Base-by-base conservation (phyloP, 2,888 invertebrate species). In the Drosophila acutilabella region DNA sequence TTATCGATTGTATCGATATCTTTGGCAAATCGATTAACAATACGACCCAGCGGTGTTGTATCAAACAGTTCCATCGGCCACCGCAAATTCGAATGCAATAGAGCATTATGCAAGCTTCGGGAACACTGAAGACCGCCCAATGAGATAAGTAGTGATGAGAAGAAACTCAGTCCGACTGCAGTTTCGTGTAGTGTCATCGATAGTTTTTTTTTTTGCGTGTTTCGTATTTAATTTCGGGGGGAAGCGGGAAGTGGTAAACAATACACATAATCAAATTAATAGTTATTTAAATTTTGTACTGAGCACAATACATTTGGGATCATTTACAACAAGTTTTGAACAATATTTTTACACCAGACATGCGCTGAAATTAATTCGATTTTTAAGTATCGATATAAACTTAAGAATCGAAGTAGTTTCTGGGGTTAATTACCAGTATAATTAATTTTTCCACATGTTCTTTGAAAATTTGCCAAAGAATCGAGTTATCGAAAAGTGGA, bases 1-100 rank as follows among this genome's bases (percentile, higher is more conserved):
- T 93, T 93, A 91, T 95, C 95, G 90, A 94, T 86, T 54, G 93
- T 92, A 90, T 95, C 94, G 80, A 95, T 92, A 90, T 95, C 95
- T 89, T 93, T 93, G 68, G 94, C 93, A 89, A 95, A 95, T 75
- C 95, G 93, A 92, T 95, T 95, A 48, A 97, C 93, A 86, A 97
- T 94, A 83, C 96, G 94, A 91, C 96, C 96, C 82, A 94, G 88
- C 47, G 96, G 96, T 61, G 96, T 96, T 77, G 95, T 95, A 92
- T 96, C 96, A 93, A 96, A 96, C 93, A 96, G 95, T 89, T 94
- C 94, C 93, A 96, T 94, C 56, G 96, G 96, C 86, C 95, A 94
- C 89, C 94, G 94, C 85, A 96, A 90, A 77, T 96, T 94, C 89
- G 94, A 94, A 69, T 91, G 85, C 89, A 96, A 93, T 89, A 96